These are phyloP conservation scores for Noctua fimbriata DNA, from an alignment of 2,888 invertebrate species.

Conservation along the genomic window DNA sequence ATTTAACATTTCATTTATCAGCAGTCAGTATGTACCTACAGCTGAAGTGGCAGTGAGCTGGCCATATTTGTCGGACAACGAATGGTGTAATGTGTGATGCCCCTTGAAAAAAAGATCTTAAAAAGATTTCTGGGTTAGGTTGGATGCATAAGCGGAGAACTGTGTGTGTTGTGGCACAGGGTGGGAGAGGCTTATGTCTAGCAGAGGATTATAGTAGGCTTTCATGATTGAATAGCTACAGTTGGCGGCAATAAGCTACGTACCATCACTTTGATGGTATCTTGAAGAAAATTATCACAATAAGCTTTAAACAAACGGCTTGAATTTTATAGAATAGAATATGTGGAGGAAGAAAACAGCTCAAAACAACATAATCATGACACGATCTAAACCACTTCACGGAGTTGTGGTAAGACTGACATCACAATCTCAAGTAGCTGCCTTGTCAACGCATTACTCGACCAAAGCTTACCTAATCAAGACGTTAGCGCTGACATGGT, in stretches of 20 bases:
- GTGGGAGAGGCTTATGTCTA: background rate
- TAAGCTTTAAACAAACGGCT: background rate
- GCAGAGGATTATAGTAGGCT: background rate
- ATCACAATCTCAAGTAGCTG: slow-evolving; percentile 20
- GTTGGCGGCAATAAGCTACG: too few relatives aligned
- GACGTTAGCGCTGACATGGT: slow-evolving; percentile 26
- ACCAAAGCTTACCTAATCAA: slow-evolving; percentile 34
- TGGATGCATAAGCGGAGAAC: background rate
- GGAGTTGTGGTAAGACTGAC: slow-evolving; percentile 8
- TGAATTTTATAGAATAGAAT: background rate
- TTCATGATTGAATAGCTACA: background rate
- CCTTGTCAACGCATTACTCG: slow-evolving; percentile 3
- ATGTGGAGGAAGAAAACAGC: background rate
- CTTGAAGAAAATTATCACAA: background rate
- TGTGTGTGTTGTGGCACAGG: background rate
- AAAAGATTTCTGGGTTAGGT: background rate
- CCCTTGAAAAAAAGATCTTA: too few relatives aligned
- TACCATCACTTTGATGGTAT: background rate
- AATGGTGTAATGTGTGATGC: background rate
- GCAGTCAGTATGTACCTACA: background rate
- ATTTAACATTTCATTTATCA: background rate
- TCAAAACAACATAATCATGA: background rate
- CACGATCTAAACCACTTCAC: background rate
- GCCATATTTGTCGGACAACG: background rate
- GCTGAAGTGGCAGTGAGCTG: background rate